Evolutionary conservation across 2,797 vertebrate genomes (phyloP).

Genomic region (Erethizon dorsatum): DNA sequence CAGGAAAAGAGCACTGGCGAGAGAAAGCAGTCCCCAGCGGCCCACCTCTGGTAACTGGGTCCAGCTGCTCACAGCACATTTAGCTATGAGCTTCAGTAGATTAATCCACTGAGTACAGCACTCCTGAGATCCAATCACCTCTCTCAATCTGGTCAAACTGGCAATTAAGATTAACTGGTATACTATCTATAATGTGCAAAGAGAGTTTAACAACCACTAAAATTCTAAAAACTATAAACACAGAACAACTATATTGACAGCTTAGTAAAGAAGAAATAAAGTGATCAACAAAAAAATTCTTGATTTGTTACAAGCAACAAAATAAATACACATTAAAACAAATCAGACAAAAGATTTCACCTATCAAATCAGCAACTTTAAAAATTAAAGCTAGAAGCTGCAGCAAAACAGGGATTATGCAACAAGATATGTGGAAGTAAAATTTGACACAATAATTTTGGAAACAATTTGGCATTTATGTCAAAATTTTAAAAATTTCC

Average conservation of each 20-base stretch:
- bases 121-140: neutral
- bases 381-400: neutral
- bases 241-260: neutral
- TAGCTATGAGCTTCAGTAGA: neutral
- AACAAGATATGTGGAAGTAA: neutral
- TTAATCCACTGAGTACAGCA: neutral
- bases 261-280: constrained; percentile 51
- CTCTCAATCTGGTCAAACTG: neutral
- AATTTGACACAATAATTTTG: constrained; percentile 29
- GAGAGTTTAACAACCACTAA: constrained; percentile 66
- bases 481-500: constrained; percentile 10
- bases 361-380: neutral
- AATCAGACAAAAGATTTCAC: neutral
- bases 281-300: neutral
- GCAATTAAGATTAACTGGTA: neutral
- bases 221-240: neutral
- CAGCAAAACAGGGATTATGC: neutral
- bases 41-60: neutral
- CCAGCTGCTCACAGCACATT: neutral
- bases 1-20: neutral
- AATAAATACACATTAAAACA: constrained; percentile 37
- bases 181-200: constrained; percentile 16
- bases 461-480: constrained; percentile 34
- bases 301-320: constrained; percentile 55
- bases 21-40: neutral